Conservation (phyloP, 1,140 invertebrate genomes). For the Zelostemma sp. region DNA sequence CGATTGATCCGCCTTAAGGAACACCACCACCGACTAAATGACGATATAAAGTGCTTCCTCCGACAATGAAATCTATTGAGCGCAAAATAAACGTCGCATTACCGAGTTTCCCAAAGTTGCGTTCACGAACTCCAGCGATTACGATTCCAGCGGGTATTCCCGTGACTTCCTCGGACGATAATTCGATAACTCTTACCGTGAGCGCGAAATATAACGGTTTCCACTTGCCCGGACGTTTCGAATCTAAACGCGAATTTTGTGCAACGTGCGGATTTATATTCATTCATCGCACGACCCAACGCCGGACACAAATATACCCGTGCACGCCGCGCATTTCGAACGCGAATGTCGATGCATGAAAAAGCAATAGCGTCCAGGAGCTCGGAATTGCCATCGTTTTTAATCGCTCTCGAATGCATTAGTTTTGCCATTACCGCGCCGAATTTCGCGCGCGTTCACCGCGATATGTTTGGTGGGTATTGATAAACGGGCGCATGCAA, state of each 20-base stretch:
- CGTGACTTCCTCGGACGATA: neutral
- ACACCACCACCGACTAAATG: neutral
- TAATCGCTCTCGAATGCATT: neutral
- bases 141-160: neutral
- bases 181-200: neutral
- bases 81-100: too few relatives aligned
- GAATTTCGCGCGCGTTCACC: neutral
- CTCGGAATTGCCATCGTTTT: neutral
- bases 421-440: neutral
- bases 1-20: conserved; percentile 22
- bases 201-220: neutral
- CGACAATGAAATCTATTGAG: too few relatives aligned
- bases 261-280: neutral
- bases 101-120: too few relatives aligned
- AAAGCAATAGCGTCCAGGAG: too few relatives aligned
- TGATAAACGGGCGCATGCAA: too few relatives aligned
- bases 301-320: neutral
- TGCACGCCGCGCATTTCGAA: neutral
- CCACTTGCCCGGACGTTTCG: conserved; percentile 3
- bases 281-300: neutral
- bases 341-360: neutral
- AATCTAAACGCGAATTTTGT: conserved; percentile 4
- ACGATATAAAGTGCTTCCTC: too few relatives aligned
- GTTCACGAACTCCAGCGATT: too few relatives aligned
- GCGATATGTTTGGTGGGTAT: too few relatives aligned